Percentiles rank a stretch among this genome's conserved stretches.
Conservation (phyloP, 2,797 vertebrate species). For the Morus bassanus region DNA sequence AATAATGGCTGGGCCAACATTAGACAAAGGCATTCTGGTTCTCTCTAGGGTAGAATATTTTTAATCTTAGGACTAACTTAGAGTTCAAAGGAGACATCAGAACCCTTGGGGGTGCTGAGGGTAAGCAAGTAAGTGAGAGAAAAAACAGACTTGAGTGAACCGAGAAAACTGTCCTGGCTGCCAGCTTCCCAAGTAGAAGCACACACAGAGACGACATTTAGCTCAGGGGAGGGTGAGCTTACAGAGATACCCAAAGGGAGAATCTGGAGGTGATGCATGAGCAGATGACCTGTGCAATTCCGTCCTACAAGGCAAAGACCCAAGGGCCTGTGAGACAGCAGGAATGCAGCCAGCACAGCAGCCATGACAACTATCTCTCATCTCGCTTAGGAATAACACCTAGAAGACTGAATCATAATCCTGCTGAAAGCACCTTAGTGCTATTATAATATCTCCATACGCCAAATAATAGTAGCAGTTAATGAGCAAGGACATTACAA, state of each 20-base stretch:
- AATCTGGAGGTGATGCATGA: not conserved
- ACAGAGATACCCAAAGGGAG: not conserved
- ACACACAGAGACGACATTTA: not conserved
- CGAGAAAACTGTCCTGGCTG: not conserved
- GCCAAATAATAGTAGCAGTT: not conserved
- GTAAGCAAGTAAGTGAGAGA: not conserved
- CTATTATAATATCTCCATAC: not conserved
- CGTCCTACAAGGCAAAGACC: not conserved
- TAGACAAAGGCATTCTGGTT: not conserved
- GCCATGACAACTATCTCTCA: not conserved
- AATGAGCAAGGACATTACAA: not conserved
- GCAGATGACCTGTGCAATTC: not conserved
- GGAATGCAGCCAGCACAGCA: not conserved
- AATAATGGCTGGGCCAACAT: not conserved
- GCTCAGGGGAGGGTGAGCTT: not conserved
- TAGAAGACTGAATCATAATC: not conserved
- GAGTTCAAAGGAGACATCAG: not conserved
- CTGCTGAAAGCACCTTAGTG: not conserved
- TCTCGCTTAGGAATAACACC: not conserved
- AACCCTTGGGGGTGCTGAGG: not conserved
- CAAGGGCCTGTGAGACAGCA: not conserved
- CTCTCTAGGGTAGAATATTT: not conserved
- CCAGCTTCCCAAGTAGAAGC: not conserved
- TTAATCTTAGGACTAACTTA: not conserved
- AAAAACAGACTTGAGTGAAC: not conserved